A percentile compares a stretch with the other conserved stretches of the same genome.
Conservation (phyloP, 2,113 vertebrate species). For the Urocitellus parryii region DNA sequence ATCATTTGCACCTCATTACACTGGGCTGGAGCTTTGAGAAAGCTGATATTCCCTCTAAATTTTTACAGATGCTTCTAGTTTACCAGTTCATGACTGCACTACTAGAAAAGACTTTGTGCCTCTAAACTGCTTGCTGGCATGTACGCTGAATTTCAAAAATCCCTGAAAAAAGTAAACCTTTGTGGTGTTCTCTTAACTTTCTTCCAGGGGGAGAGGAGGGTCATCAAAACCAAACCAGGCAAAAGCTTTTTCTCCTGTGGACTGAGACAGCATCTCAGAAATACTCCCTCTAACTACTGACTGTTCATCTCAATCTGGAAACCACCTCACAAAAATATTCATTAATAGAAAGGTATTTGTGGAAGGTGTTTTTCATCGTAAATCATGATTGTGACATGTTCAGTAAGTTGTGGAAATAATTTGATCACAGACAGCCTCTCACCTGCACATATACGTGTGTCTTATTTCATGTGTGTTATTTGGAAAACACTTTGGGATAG, state of each 20-base stretch:
- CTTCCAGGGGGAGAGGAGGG: constrained; percentile 69
- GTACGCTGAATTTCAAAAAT: constrained; percentile 90
- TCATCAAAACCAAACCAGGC: constrained; percentile 80
- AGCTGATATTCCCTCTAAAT: constrained; percentile 92
- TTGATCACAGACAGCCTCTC: constrained; percentile 68
- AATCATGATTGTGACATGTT: constrained; percentile 80
- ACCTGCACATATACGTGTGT: constrained; percentile 56
- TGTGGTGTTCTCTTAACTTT: constrained; percentile 87
- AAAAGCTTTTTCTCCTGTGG: constrained; percentile 80
- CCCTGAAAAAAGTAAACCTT: constrained; percentile 88
- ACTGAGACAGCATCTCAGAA: constrained; percentile 79
- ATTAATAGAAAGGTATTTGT: constrained; percentile 83
- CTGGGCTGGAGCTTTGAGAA: constrained; percentile 90
- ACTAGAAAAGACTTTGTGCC: constrained; percentile 92
- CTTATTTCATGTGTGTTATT: constrained; percentile 66
- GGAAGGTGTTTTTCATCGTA: constrained; percentile 82
- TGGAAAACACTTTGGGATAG: constrained; percentile 62
- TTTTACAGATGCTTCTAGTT: constrained; percentile 94
- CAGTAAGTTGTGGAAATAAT: constrained; percentile 77
- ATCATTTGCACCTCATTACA: constrained; percentile 94
- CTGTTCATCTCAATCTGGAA: constrained; percentile 83
- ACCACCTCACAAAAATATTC: constrained; percentile 79
- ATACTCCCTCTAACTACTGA: constrained; percentile 82
- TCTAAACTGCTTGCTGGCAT: constrained; percentile 92
- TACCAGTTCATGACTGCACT: constrained; percentile 92